Base-by-base conservation (phyloP, 2,797 vertebrate species). In the Caiman crocodilus region DNA sequence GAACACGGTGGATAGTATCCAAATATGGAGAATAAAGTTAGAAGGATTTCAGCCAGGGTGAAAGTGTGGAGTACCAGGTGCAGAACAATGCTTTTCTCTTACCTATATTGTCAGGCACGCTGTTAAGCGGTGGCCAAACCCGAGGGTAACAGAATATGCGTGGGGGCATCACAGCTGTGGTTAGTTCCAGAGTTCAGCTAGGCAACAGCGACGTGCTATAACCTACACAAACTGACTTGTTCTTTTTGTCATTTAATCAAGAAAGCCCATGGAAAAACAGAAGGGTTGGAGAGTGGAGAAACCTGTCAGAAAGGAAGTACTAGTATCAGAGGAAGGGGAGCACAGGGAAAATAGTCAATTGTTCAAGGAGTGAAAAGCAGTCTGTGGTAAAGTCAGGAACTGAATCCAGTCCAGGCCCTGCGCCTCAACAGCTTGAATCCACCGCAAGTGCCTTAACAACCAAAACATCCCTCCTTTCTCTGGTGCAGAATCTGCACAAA, bases 161-260 rank as follows among this genome's bases (percentile, higher is more conserved):
- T 25, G 32, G 15, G 12, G 16, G 32, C 76, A 18, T 60, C 59
- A 42, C 25, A 60, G 76, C 42, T 73, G 35, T 50, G 32, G 32
- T 23, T 28, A 32, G 10, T 23, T 61, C 25, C 76, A 60, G 26
- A 78, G 17, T 20, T 61, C 61, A 35, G 21, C 50, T 85, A 17
- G 13, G 69, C 26, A 73, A 50, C 15, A 73, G 10, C 0, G 0
- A 79, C 50, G 14, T 56, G 14, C 69, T 21, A 8, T 16, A 56
- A 17, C 1, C 69, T 2, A 64, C 50, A 82, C 2, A 14, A 42
- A 14, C 25, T 59, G 17, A 61, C 58, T 35, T 25, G 55, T n/a
- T 55, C 28, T 25, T 21, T 32, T 2, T 4, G 35, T 55, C 57
- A 63, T 55, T 56, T 50, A 57, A 50, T 58, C 67, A 82, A 65